phyloP scores from a whole-genome alignment of 2,888 invertebrate genomes.

The Sarcophaga caerulescens region DNA sequence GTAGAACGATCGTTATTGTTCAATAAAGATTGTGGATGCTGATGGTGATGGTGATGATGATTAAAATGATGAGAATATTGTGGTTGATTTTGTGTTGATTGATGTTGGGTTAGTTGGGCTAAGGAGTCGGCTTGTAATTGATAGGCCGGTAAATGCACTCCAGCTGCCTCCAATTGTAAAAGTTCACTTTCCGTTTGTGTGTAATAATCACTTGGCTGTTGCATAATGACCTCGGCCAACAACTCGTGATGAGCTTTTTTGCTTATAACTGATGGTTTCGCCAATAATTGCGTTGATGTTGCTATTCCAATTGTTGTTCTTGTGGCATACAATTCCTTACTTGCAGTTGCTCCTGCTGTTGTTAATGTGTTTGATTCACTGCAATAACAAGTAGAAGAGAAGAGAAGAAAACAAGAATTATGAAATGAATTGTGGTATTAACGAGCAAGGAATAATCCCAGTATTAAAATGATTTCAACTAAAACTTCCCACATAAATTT shows the following conservation, averaged over 20 bases:
- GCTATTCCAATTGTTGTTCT: slow-evolving; percentile 27
- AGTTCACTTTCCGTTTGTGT: slow-evolving; percentile 80
- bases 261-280: slow-evolving; percentile 19
- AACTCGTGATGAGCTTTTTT: slow-evolving; percentile 72
- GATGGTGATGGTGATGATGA: slow-evolving; percentile 47
- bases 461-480: slow-evolving; percentile 51
- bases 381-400: slow-evolving; percentile 46
- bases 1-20: slow-evolving; percentile 69
- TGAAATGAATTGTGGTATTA: slow-evolving; percentile 25
- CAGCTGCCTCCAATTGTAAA: slow-evolving; percentile 77
- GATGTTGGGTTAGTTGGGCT: slow-evolving; percentile 66
- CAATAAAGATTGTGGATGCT: slow-evolving; percentile 45
- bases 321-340: slow-evolving; percentile 35
- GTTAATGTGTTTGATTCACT: slow-evolving; percentile 56
- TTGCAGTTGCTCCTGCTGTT: not conserved
- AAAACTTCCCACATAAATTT: slow-evolving; percentile 67
- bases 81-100: slow-evolving; percentile 39
- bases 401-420: slow-evolving; percentile 16
- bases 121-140: slow-evolving; percentile 71
- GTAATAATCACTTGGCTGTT: slow-evolving; percentile 79
- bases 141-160: slow-evolving; percentile 71
- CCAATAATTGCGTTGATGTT: not conserved
- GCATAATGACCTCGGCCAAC: slow-evolving; percentile 73
- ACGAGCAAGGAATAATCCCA: slow-evolving; percentile 29
- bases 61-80: slow-evolving; percentile 19